Conservation (phyloP, 2,888 invertebrate species). For the Bibio marci region DNA sequence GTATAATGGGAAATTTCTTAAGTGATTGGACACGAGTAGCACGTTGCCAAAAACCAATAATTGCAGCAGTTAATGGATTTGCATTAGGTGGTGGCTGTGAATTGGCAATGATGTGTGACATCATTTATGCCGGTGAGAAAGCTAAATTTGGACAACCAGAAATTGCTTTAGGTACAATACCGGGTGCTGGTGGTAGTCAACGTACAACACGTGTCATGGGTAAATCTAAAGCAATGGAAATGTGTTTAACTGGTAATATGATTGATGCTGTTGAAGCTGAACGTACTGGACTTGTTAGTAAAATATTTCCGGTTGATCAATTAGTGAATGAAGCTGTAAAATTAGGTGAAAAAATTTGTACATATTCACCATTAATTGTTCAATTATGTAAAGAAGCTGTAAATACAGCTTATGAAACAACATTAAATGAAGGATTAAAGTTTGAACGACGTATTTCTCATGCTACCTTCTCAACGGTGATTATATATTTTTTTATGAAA, state of each 20-base stretch:
- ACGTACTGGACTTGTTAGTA: constrained; percentile 77
- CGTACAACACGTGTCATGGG: constrained; percentile 52
- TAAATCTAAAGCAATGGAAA: constrained; percentile 98
- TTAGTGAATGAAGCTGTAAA: constrained; percentile 82
- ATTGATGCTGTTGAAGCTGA: constrained; percentile 85
- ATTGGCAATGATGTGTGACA: constrained; percentile 98
- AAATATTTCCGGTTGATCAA: constrained; percentile 75
- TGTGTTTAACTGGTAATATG: constrained; percentile 83
- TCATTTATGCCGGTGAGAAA: constrained; percentile 96
- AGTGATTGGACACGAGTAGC: constrained; percentile 68
- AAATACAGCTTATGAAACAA: constrained; percentile 77
- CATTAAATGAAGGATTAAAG: constrained; percentile 70
- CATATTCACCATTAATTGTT: constrained; percentile 74
- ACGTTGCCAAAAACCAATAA: constrained; percentile 71
- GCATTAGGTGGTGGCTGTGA: constrained; percentile 98
- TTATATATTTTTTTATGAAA: constrained; percentile 1
- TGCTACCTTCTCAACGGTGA: constrained; percentile 88
- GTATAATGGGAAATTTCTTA: constrained; percentile 58
- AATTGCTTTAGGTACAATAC: constrained; percentile 92
- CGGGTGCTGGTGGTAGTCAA: constrained; percentile 91
- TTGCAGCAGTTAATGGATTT: constrained; percentile 97
- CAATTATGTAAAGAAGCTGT: constrained; percentile 83
- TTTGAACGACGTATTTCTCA: constrained; percentile 88
- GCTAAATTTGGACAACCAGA: constrained; percentile 98
- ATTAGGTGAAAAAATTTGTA: constrained; percentile 82